Evolutionary conservation across 2,797 vertebrate species (phyloP), one percentile per base, ranked within the genome.

Genomic region (Myiotriccus ornatus): DNA sequence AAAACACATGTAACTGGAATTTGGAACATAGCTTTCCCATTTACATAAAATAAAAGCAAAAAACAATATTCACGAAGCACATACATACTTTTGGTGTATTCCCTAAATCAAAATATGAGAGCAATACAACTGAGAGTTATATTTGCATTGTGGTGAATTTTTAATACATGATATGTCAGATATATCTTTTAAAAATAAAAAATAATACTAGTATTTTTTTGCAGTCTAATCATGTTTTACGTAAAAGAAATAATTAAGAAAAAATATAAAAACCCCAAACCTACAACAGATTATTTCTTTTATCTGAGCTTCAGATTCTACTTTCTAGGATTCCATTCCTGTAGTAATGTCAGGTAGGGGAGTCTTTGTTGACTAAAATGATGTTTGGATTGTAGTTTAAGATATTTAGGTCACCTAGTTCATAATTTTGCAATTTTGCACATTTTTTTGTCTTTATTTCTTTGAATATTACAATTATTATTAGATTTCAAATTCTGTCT

Each of bases 91-190:
- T 63, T 46, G 57, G 63, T 49, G 10, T 34, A 63, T 89, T 91
- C 39, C 30, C 32, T 74, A 91, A 94, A 89, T 82, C 87, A 92
- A 94, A 87, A 55, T 69, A 69, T 1, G 5, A 76, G 9, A 69
- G 20, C 47, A 59, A 22, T 62, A 62, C 13, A 76, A 25, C 21
- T 57, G 24, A 79, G 23, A 73, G 30, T 25, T 79, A 44, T 83
- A 56, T 35, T 77, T 15, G 4, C 78, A 65, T 37, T 47, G 8
- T 62, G 35, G n/a, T 91, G 22, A 84, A 55, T 70, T 83, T 95
- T 76, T 76, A 87, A 85, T 55, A 20, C 5, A 65, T 52, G 27
- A 35, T 53, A 52, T 4, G 9, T 83, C 43, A 59, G 28, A 52
- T 57, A 81, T 3, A 14, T 68, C 14, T 71, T 76, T 62, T 71